Base-by-base conservation (phyloP, 1,140 invertebrate species). In the Spodoptera frugiperda region DNA sequence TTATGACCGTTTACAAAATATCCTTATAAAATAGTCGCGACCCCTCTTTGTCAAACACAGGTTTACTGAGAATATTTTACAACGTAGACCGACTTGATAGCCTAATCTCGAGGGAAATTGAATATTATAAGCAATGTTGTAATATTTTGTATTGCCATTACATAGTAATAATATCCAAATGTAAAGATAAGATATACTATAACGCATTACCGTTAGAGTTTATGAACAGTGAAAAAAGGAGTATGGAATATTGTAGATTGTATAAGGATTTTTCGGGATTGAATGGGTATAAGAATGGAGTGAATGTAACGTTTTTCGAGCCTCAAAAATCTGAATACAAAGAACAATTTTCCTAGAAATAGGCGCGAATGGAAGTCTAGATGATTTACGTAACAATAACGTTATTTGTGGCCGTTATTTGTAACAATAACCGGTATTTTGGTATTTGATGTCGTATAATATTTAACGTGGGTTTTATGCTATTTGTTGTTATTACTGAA, bases 111-210 rank as follows among this genome's bases (percentile, higher is more conserved):
- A 67, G 14, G 19, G 46, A 49, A 67, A 67, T 67, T 25, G 46
- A 67, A 67, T 67, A 67, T 25, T 51, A 51, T 21, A 67, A 9
- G 46, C 48, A 67, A 51, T 67, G 63, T 67, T 67, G 17, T 30
- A 49, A 67, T 67, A 67, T 67, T 67, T 67, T 51, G 63, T 67
- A 67, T 51, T 49, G 30, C 12, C 21, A 67, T 67, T 67, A 67
- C 46, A 67, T n/a, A 51, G 63, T 67, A 67, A 67, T 67, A 21
- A n/a, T 46, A 59, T 8, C 21, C 63, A 51, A 67, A 67, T 51
- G 46, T 67, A 44, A 51, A 49, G 63, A 63, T 30, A 51, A 67
- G 46, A 51, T 30, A 48, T 49, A 49, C 46, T 9, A 19, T 46
- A 67, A 49, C 33, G 12, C 46, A 67, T 49, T 30, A 67, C 3